Evolutionary conservation across 2,113 vertebrate genomes (phyloP).

Genomic region (Phoenicopterus ruber): DNA sequence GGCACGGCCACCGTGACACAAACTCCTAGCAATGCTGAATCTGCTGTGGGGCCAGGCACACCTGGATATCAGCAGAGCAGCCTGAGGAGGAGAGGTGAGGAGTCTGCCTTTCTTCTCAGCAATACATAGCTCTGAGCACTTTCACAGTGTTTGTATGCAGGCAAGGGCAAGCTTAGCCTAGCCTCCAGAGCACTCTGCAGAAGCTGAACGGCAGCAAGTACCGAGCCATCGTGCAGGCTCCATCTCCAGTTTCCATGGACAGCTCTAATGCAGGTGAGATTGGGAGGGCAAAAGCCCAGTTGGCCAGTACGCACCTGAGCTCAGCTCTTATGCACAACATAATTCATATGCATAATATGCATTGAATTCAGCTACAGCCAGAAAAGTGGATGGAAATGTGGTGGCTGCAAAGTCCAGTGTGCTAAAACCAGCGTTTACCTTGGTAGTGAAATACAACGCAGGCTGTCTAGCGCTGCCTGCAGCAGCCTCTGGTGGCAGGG

Average conservation of each 20-base stretch:
- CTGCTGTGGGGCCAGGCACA: background rate
- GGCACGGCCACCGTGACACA: rapidly evolving
- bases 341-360: background rate
- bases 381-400: background rate
- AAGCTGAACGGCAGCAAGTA: background rate
- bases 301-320: background rate
- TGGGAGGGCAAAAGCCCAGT: background rate
- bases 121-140: background rate
- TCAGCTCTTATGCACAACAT: background rate
- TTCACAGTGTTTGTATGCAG: background rate
- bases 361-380: background rate
- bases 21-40: background rate
- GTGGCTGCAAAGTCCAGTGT: background rate
- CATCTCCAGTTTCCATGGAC: background rate
- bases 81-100: background rate
- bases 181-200: background rate
- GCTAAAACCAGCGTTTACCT: background rate
- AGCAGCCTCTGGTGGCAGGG: background rate
- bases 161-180: background rate
- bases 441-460: background rate
- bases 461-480: background rate
- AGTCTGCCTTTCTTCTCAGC: background rate
- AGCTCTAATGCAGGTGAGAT: background rate
- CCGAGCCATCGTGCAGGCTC: rapidly evolving
- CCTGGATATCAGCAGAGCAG: background rate